Base-by-base conservation (phyloP, 30 jellyfish, hydroid and myxozoan genomes). In the Mastigias papua region DNA sequence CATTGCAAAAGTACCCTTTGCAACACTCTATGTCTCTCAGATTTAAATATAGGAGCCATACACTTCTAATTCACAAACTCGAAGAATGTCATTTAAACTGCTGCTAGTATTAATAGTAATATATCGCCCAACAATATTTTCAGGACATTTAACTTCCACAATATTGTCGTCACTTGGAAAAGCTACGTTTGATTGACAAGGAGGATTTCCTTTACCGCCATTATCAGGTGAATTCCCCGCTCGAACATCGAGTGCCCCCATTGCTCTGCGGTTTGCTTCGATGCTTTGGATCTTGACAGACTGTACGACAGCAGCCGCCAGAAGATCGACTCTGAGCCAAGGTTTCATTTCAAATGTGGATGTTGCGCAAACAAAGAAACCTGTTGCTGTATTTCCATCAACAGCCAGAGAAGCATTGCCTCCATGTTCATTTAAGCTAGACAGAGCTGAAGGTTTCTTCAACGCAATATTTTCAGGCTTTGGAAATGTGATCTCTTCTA, bases 11-110 rank as follows among this genome's bases (percentile, higher is more conserved):
- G n/a, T n/a, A n/a, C n/a, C n/a, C n/a, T n/a, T n/a, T n/a, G n/a
- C n/a, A n/a, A n/a, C n/a, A n/a, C n/a, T n/a, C n/a, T n/a, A n/a
- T n/a, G n/a, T n/a, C n/a, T n/a, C n/a, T n/a, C n/a, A n/a, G n/a
- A n/a, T 51, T 20, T 21, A 49, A 20, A 72, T 4, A 42, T 15
- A 72, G n/a, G 20, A 34, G n/a, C 83, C 83, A 35, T 15, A 34
- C 16, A 72, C 83, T 72, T 72, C 83, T 7, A 72, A 2, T 46
- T 72, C 83, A 33, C 83, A 72, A 21, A 72, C 30, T 72, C 35
- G 69, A 6, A 72, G 2, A 37, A 27, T 34, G 4, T 42, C 74
- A n/a, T n/a, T n/a, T n/a, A n/a, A n/a, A 1, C 10, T 63, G 35
- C 35, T 68, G 68, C 23, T 19, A 1, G 34, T 27, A 35, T 27